These are phyloP conservation scores for Sciurus carolinensis DNA, from an alignment of 2,797 vertebrate species.

Conservation along the genomic window DNA sequence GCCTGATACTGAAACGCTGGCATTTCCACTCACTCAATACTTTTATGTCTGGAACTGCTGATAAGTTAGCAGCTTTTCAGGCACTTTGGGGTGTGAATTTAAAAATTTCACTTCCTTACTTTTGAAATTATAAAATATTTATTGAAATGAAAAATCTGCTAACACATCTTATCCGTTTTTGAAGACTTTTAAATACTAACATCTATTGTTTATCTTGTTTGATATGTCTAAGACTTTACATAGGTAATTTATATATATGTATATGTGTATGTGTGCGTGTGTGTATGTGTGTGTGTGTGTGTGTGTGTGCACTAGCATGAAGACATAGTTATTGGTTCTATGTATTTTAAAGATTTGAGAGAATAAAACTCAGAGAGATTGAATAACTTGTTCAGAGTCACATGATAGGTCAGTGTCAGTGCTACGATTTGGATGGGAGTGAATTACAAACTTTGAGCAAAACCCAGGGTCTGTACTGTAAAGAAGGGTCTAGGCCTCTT, in stretches of 20 bases:
- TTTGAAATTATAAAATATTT: constrained; percentile 33
- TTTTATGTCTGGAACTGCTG: not conserved
- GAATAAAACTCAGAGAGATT: not conserved
- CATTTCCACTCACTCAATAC: not conserved
- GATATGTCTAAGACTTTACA: not conserved
- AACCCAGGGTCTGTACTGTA: not conserved
- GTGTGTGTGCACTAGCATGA: not conserved
- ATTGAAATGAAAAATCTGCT: not conserved
- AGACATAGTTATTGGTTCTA: not conserved
- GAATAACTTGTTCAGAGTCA: not conserved
- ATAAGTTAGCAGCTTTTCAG: not conserved
- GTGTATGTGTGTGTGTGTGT: not conserved
- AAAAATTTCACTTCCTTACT: constrained; percentile 6
- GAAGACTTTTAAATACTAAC: constrained; percentile 10
- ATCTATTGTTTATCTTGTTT: not conserved
- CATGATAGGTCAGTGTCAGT: not conserved
- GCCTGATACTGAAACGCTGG: not conserved
- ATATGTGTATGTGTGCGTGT: not conserved
- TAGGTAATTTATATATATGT: not conserved
- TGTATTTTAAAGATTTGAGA: constrained; percentile 38
- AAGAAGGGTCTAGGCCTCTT: not conserved
- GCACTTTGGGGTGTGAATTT: not conserved
- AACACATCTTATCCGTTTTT: not conserved
- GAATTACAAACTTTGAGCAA: constrained; percentile 19
- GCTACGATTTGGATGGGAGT: not conserved